Conservation (phyloP, 1,140 invertebrate genomes). For the Pseudomyrmex pallidus region DNA sequence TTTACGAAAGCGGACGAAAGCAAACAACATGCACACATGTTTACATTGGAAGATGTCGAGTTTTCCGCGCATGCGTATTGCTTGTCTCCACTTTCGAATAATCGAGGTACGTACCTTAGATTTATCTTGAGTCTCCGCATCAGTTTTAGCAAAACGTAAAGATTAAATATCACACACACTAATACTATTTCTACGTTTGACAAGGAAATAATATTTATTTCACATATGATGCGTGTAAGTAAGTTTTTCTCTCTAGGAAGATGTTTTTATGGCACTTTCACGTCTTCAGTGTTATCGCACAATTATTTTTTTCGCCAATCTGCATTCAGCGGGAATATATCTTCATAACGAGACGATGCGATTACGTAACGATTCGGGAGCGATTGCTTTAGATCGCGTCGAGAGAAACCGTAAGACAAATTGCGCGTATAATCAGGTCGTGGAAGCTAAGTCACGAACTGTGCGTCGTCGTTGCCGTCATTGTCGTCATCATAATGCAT, state of each 20-base stretch:
- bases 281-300: background rate
- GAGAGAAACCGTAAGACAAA: background rate
- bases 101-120: background rate
- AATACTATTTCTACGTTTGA: too few species aligned
- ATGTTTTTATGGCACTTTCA: background rate
- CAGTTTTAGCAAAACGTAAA: too few species aligned
- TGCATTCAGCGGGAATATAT: background rate
- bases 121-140: too few species aligned
- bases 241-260: background rate
- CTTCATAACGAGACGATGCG: background rate
- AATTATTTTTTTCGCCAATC: background rate
- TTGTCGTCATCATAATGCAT: background rate
- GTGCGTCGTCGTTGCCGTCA: too few species aligned
- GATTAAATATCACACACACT: too few species aligned
- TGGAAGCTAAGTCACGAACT: too few species aligned
- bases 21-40: constrained; percentile 29
- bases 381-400: background rate
- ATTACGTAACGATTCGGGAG: background rate
- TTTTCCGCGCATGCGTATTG: background rate
- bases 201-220: too few species aligned
- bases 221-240: too few species aligned
- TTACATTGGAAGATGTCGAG: background rate
- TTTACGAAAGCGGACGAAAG: background rate
- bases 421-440: background rate
- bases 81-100: background rate